A percentile compares a stretch with the other conserved stretches of the same genome.
These are phyloP conservation scores for Dolichallabes microphthalmus DNA, from an alignment of 2,113 vertebrate genomes.

Conservation along the genomic window DNA sequence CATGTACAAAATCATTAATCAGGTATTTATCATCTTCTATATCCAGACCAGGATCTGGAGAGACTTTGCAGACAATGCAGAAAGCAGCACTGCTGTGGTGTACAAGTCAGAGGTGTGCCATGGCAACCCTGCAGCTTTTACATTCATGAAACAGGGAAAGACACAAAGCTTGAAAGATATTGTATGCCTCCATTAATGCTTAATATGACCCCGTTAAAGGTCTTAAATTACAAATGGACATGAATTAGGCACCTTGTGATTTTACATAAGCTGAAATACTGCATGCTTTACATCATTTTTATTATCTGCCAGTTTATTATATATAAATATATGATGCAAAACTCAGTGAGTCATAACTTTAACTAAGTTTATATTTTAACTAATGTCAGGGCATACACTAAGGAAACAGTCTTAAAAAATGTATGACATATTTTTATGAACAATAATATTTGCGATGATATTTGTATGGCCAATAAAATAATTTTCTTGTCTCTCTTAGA, in stretches of 20 bases:
- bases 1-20: neutral
- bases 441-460: no score
- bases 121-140: neutral
- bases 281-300: neutral
- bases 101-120: neutral
- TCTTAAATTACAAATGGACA: neutral
- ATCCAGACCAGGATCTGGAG: neutral
- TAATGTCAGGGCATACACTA: neutral
- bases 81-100: neutral
- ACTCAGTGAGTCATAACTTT: neutral
- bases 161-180: neutral
- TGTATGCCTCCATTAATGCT: neutral
- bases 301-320: neutral
- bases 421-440: no score
- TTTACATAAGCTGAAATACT: neutral
- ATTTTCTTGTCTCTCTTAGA: no score
- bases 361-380: neutral
- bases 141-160: neutral
- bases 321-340: neutral
- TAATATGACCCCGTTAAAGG: neutral
- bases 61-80: neutral
- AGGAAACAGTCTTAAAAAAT: neutral
- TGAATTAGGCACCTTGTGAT: neutral
- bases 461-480: neutral
- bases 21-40: neutral